Base-by-base conservation (phyloP, 2,888 invertebrate genomes). In the Caenorhabditis becei region DNA sequence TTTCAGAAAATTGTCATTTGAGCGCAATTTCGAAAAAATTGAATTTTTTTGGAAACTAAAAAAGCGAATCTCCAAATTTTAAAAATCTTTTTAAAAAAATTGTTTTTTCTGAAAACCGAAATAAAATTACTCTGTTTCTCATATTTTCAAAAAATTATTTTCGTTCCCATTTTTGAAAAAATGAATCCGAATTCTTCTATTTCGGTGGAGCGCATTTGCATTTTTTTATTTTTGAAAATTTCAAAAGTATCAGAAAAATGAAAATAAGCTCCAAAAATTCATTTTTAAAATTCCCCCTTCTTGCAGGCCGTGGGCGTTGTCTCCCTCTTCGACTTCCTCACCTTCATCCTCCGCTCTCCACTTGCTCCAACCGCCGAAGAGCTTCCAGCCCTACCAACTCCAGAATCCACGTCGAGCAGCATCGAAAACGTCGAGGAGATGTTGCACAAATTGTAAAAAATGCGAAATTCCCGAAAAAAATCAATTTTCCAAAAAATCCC, bases 241-340 rank as follows among this genome's bases (percentile, higher is more conserved):
- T 4, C 7, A 16, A 16, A 35, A 56, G 8, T 56, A 18, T 20
- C 8, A 56, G 8, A 28, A 28, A 16, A 56, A 11, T 14, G 5
- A 24, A 11, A 20, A 20, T 14, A 54, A 54, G 5, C 23, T 28
- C 10, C 26, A 56, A n/a, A 58, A 32, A 8, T 37, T 37, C 23
- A 24, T 5, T 41, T 14, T 14, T 14, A 14, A 41, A 41, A 41
- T 26, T 26, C 20, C 28, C n/a, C 54, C 14, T 26, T 51, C 8
- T 61, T 70, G 16, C 78, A 82, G 71, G 74, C 58, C 3, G 77
- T 77, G 35, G 83, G 71, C n/a, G 74, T 63, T 5, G 63, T 83
- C 26, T 83, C 83, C 7, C 77, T 83, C 8, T 65, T 77, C 47
- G 83, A 80, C 24, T 66, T 83, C 41, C 69, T 83, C 37, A 20